Evolutionary conservation across 2,797 vertebrate species (phyloP).

Genomic region (Sebastes minor): DNA sequence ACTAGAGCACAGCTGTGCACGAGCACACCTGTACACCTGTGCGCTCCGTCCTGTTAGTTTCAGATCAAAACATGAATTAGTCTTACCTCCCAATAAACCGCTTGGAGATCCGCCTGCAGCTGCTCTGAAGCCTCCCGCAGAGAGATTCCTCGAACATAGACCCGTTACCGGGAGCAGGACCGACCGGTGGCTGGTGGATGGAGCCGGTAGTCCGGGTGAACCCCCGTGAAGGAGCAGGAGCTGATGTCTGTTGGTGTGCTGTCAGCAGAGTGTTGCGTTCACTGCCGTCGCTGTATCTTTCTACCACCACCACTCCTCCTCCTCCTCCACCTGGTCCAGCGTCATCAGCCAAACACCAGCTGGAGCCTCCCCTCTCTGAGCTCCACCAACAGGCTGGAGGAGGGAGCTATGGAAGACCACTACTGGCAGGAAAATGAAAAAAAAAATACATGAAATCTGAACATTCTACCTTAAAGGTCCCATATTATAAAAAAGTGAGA

Average conservation of each 20-base stretch:
- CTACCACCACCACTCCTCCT: neutral
- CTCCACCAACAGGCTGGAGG: neutral
- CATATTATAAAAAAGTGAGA: no score
- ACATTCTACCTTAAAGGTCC: neutral
- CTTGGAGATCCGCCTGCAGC: neutral
- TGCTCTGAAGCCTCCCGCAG: neutral
- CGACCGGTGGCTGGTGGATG: neutral
- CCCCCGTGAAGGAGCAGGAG: neutral
- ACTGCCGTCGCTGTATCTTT: neutral
- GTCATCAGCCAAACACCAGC: constrained; percentile 51
- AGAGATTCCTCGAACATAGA: neutral
- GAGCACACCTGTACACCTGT: no score
- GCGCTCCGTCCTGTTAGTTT: neutral
- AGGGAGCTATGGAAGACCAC: neutral
- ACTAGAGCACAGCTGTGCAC: no score
- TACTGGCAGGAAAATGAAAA: neutral
- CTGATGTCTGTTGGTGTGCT: neutral
- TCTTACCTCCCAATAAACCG: constrained; percentile 32
- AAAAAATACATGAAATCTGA: neutral
- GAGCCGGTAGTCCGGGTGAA: neutral
- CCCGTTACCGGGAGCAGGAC: neutral
- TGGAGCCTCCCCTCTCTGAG: neutral
- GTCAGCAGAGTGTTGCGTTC: constrained; percentile 16
- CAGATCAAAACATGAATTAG: neutral
- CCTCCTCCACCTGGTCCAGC: constrained; percentile 47